Evolutionary conservation across 2,797 vertebrate species (phyloP).

Genomic region (Microtus californicus): DNA sequence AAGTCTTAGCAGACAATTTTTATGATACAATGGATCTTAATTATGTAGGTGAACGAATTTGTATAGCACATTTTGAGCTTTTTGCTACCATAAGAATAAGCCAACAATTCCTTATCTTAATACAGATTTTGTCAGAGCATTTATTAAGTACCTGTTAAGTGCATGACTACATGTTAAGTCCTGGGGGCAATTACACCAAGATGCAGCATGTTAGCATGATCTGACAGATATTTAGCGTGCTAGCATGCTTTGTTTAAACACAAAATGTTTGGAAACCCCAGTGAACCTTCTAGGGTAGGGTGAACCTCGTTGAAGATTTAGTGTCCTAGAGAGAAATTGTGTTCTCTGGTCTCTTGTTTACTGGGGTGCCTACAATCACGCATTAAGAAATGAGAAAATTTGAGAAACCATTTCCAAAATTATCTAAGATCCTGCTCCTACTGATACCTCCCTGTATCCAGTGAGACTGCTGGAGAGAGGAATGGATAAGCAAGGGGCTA

Average conservation of each 20-base stretch:
- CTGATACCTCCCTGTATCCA: background rate
- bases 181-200: background rate
- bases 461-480: background rate
- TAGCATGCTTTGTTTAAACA: slow-evolving; percentile 28
- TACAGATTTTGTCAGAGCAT: background rate
- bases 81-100: background rate
- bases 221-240: background rate
- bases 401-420: background rate
- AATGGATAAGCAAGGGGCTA: background rate
- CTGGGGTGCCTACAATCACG: background rate
- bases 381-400: slow-evolving; percentile 2
- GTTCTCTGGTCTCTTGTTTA: background rate
- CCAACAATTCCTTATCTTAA: background rate
- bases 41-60: slow-evolving; percentile 21
- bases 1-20: background rate
- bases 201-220: background rate
- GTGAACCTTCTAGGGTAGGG: slow-evolving; percentile 13
- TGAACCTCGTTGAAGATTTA: slow-evolving; percentile 13
- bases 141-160: background rate
- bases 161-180: background rate
- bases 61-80: slow-evolving; percentile 16
- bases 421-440: background rate
- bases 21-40: slow-evolving; percentile 14
- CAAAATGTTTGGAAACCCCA: background rate
- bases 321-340: slow-evolving; percentile 5